phyloP scores from a whole-genome alignment of 2,888 invertebrate species.

The Andrena marginata region DNA sequence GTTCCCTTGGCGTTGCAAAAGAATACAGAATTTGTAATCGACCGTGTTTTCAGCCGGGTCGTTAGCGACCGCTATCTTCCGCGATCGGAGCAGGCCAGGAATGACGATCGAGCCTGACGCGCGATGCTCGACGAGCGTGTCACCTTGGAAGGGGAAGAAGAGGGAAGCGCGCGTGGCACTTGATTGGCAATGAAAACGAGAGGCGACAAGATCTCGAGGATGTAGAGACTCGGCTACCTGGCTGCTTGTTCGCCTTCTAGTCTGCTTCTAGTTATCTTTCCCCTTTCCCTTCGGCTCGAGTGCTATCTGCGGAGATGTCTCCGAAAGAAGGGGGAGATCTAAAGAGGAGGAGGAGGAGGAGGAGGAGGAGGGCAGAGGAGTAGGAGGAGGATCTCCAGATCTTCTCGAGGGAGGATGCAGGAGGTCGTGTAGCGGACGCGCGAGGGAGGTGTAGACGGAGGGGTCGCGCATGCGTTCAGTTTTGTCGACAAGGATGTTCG shows the following conservation, averaged over 20 bases:
- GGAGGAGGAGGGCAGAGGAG: slow-evolving; percentile 6
- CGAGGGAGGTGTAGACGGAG: slow-evolving; percentile 53
- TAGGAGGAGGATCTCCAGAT: slow-evolving; percentile 64
- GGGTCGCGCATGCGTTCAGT: slow-evolving; percentile 73
- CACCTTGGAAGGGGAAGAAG: not conserved
- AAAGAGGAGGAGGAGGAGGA: slow-evolving; percentile 9
- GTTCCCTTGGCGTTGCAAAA: not conserved
- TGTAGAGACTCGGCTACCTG: slow-evolving; percentile 14
- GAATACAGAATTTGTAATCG: slow-evolving; percentile 9
- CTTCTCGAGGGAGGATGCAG: slow-evolving; percentile 66
- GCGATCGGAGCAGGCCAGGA: not conserved
- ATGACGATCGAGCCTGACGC: not conserved
- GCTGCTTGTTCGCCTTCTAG: slow-evolving; percentile 2
- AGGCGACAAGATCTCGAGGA: slow-evolving; percentile 58
- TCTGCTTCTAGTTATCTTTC: slow-evolving; percentile 19
- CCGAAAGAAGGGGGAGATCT: slow-evolving; percentile 2
- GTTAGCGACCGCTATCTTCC: not conserved
- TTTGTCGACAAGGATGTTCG: slow-evolving; percentile 74
- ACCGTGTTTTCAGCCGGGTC: not conserved
- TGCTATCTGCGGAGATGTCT: slow-evolving; percentile 1
- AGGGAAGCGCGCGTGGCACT: slow-evolving; percentile 42
- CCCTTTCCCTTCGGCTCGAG: slow-evolving; percentile 35
- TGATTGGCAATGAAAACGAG: slow-evolving; percentile 52
- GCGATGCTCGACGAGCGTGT: not conserved
- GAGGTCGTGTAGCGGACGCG: slow-evolving; percentile 62